Evolutionary conservation across 2,113 vertebrate genomes (phyloP).

Genomic region (Helogale parvula): DNA sequence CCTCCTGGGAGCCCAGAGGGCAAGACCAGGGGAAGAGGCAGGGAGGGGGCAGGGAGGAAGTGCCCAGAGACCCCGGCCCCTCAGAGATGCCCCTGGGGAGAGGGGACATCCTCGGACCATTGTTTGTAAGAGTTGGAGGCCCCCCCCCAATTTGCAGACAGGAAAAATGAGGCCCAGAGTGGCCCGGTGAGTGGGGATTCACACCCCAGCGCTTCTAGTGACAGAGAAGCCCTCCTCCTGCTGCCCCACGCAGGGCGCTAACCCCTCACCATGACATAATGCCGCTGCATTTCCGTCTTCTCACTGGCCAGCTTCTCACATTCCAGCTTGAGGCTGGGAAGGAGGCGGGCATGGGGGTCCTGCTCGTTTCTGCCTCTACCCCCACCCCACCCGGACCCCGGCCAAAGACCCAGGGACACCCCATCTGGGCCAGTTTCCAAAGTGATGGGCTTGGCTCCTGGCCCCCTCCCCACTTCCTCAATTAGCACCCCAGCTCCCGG

Average conservation of each 20-base stretch:
- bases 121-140: neutral
- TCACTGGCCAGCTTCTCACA: slow-evolving; percentile 89
- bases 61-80: neutral
- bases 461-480: too few relatives aligned
- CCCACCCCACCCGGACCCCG: neutral
- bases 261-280: slow-evolving; percentile 89
- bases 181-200: neutral
- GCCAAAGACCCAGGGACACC: neutral
- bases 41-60: neutral
- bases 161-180: neutral
- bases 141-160: neutral
- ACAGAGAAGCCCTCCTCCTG: neutral
- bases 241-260: rapidly evolving
- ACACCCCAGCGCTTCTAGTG: neutral
- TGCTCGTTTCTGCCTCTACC: neutral
- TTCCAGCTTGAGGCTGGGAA: slow-evolving; percentile 88
- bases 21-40: neutral
- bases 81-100: neutral
- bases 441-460: neutral
- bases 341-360: neutral
- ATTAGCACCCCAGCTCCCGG: neutral
- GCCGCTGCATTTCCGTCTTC: slow-evolving; percentile 90
- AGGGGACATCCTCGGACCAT: neutral
- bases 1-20: neutral
- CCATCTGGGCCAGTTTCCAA: slow-evolving; percentile 4